Percentiles rank a stretch among this genome's conserved stretches.
These are phyloP conservation scores for Dendrolimus pini DNA, from an alignment of 2,888 invertebrate species.

Conservation along the genomic window DNA sequence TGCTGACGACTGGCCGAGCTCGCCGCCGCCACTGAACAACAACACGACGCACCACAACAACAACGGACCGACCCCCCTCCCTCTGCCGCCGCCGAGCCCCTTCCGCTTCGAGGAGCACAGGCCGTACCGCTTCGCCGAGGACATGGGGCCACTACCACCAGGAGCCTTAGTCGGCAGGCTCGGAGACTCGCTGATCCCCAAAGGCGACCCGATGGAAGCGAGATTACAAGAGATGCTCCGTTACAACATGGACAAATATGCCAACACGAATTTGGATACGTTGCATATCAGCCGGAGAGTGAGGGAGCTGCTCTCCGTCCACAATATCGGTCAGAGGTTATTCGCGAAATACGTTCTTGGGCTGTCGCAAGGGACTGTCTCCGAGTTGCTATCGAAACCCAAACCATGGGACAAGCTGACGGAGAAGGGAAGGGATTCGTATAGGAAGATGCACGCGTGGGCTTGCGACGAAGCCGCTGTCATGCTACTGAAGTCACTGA, in stretches of 20 bases:
- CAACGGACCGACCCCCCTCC: constrained; percentile 67
- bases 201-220: constrained; percentile 96
- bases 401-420: constrained; percentile 99
- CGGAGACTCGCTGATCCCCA: constrained; percentile 93
- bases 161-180: constrained; percentile 89
- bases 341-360: constrained; percentile 99
- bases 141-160: constrained; percentile 83
- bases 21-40: constrained; percentile 73
- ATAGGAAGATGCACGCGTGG: constrained; percentile 99
- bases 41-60: constrained; percentile 75
- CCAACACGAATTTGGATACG: constrained; percentile 96
- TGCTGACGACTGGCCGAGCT: constrained; percentile 69
- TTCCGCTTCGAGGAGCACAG: constrained; percentile 90
- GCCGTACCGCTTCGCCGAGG: constrained; percentile 89
- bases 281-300: constrained; percentile 95
- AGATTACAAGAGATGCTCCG: constrained; percentile 94
- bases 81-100: constrained; percentile 76
- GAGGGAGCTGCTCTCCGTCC: constrained; percentile 94
- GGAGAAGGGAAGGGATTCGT: constrained; percentile 99
- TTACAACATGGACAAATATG: constrained; percentile 97
- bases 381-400: constrained; percentile 98
- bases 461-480: constrained; percentile 98
- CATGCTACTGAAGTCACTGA: constrained; percentile 96
- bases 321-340: constrained; percentile 98
- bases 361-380: constrained; percentile 97